Evolutionary conservation across 2,797 vertebrate genomes (phyloP).

Genomic region (Fistularia commersonii): DNA sequence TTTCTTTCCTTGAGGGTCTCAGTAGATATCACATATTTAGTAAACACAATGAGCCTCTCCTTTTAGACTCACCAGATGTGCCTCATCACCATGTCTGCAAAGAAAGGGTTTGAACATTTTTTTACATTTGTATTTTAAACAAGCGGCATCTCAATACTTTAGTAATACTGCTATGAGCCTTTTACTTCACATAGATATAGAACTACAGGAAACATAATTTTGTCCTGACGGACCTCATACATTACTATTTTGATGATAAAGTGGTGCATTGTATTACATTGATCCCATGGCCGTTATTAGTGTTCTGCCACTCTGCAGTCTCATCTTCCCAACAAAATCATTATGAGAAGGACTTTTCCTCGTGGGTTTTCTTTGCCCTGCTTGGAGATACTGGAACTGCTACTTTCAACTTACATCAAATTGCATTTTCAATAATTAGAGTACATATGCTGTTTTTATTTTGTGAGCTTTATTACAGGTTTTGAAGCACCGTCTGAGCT

Average conservation of each 20-base stretch:
- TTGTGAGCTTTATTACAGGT: conserved; percentile 29
- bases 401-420: conserved; percentile 63
- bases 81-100: not conserved
- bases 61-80: too few relatives aligned
- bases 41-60: too few relatives aligned
- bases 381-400: conserved; percentile 42
- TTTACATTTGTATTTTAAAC: conserved; percentile 1
- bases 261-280: conserved; percentile 27
- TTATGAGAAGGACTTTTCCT: conserved; percentile 28
- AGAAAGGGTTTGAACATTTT: conserved; percentile 2
- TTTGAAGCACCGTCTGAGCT: conserved; percentile 32
- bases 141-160: not conserved
- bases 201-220: conserved; percentile 27
- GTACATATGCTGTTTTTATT: conserved; percentile 57
- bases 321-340: conserved; percentile 46
- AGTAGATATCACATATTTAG: too few relatives aligned
- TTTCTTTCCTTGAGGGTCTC: not conserved
- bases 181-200: conserved; percentile 17
- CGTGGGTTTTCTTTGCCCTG: conserved; percentile 28
- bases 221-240: conserved; percentile 34
- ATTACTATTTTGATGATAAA: conserved; percentile 47
- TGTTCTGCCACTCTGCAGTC: conserved; percentile 42
- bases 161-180: conserved; percentile 17
- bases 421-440: conserved; percentile 56
- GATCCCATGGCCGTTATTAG: conserved; percentile 33